A percentile compares a stretch with the other conserved stretches of the same genome.
Conservation (phyloP, 2,888 invertebrate species). For the Scaptomyza flava region DNA sequence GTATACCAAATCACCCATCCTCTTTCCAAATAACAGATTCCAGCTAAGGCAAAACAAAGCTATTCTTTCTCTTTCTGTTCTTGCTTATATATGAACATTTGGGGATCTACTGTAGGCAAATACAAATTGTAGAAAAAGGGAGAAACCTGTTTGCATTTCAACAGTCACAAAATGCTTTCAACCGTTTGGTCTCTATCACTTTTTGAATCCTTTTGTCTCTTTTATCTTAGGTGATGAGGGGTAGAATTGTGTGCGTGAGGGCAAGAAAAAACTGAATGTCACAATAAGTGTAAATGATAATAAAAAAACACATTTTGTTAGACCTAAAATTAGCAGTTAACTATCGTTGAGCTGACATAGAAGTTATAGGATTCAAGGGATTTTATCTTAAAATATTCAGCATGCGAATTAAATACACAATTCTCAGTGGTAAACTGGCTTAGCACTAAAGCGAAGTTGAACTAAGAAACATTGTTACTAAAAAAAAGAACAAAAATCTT, state of each 20-base stretch:
- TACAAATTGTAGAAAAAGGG: constrained; percentile 38
- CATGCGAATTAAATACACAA: too few relatives aligned
- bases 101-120: constrained; percentile 37
- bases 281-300: constrained; percentile 38
- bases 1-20: background rate
- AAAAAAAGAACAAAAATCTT: background rate
- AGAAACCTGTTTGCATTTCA: constrained; percentile 61
- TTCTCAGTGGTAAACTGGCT: too few relatives aligned
- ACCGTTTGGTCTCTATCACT: background rate
- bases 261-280: constrained; percentile 38
- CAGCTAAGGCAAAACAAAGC: constrained; percentile 61
- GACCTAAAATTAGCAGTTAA: constrained; percentile 14
- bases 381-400: background rate
- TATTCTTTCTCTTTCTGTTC: constrained; percentile 47
- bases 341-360: background rate
- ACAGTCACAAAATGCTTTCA: constrained; percentile 50
- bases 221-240: constrained; percentile 20
- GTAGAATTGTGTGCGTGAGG: constrained; percentile 30
- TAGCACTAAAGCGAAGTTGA: too few relatives aligned
- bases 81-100: constrained; percentile 62
- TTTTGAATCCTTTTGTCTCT: background rate
- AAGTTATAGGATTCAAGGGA: background rate
- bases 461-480: background rate
- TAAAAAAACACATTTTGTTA: constrained; percentile 21
- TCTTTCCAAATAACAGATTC: constrained; percentile 4